phyloP scores from a whole-genome alignment of 2,113 vertebrate species.

The Motacilla tschutschensis region DNA sequence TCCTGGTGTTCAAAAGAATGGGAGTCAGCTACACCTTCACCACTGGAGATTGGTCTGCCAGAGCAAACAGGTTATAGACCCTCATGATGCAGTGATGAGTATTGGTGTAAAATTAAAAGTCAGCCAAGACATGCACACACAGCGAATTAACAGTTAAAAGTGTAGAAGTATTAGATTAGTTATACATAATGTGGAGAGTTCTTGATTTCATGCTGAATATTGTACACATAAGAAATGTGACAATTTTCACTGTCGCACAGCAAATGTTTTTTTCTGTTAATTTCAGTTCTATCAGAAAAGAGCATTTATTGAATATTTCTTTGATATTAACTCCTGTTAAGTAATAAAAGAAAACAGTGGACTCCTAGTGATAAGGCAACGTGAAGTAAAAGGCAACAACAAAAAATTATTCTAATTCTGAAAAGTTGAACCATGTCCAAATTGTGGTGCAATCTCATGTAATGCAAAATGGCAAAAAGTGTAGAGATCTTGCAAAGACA shows the following conservation, averaged over 20 bases:
- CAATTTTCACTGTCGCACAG: background rate
- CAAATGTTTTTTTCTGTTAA: background rate
- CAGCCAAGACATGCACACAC: background rate
- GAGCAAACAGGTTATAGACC: background rate
- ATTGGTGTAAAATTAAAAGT: background rate
- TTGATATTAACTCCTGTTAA: background rate
- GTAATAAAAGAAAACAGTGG: background rate
- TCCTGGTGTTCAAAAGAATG: background rate
- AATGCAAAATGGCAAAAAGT: background rate
- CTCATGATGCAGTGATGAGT: background rate
- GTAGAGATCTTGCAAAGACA: background rate
- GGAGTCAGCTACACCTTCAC: background rate
- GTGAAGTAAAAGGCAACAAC: background rate
- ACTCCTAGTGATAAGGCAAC: background rate
- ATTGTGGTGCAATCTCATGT: background rate
- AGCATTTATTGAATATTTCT: background rate
- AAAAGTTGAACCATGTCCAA: background rate
- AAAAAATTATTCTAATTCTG: background rate
- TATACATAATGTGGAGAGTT: background rate
- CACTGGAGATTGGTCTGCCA: background rate
- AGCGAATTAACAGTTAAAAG: background rate
- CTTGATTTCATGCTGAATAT: background rate
- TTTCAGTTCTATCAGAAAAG: background rate
- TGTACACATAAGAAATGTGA: background rate
- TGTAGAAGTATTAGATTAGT: background rate